phyloP scores from a whole-genome alignment of 2,797 vertebrate species.

The Enteromius unitaeniatus region DNA sequence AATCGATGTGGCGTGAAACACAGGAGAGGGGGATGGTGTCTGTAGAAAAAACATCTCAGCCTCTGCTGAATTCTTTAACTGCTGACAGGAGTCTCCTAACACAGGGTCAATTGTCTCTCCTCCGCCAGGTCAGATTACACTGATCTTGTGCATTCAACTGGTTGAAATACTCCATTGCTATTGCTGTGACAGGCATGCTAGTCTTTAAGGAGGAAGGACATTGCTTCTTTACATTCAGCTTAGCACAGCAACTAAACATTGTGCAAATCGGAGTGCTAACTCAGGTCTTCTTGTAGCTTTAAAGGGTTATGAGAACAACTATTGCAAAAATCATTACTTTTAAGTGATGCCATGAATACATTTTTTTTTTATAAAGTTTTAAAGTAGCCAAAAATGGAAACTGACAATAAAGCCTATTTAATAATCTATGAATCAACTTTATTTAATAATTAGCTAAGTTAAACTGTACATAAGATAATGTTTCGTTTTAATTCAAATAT shows the following conservation, averaged over 20 bases:
- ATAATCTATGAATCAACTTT: neutral
- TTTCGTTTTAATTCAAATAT: neutral
- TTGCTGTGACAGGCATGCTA: neutral
- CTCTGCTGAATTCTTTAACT: slow-evolving; percentile 52
- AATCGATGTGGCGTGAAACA: slow-evolving; percentile 38
- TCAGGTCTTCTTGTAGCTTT: neutral
- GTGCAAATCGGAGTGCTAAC: neutral
- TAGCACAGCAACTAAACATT: slow-evolving; percentile 25
- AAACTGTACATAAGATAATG: neutral
- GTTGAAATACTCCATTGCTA: slow-evolving; percentile 30
- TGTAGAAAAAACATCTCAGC: slow-evolving; percentile 52
- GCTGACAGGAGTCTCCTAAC: slow-evolving; percentile 58
- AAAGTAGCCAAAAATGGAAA: neutral
- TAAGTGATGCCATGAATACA: neutral
- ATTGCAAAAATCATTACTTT: neutral
- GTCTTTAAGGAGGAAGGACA: slow-evolving; percentile 13
- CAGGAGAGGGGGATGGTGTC: slow-evolving; percentile 51
- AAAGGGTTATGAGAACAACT: slow-evolving; percentile 3
- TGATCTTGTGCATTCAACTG: slow-evolving; percentile 42
- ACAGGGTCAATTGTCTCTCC: slow-evolving; percentile 68
- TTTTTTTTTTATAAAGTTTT: neutral
- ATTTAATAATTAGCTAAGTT: neutral
- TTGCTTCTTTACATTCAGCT: slow-evolving; percentile 34
- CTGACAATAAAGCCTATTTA: neutral
- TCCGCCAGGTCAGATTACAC: slow-evolving; percentile 70